phyloP scores from a whole-genome alignment of 2,888 invertebrate genomes.

The Polydrusus tereticollis region DNA sequence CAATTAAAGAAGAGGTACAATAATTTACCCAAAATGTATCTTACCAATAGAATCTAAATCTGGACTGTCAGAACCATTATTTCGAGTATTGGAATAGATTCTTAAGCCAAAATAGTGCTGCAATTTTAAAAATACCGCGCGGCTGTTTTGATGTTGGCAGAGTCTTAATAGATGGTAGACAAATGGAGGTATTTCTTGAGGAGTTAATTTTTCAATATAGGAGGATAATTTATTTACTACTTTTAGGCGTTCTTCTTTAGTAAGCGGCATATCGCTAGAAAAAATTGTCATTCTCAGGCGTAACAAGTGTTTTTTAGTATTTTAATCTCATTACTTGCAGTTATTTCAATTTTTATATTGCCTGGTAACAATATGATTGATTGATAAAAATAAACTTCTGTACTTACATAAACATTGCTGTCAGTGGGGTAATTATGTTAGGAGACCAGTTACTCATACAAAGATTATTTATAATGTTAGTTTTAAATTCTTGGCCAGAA shows the following conservation, averaged over 20 bases:
- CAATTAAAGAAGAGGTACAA: not conserved
- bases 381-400: not conserved
- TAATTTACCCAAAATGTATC: not conserved
- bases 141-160: constrained; percentile 66
- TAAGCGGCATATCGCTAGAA: constrained; percentile 72
- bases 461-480: constrained; percentile 72
- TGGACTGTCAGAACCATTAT: constrained; percentile 53
- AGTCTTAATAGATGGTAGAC: constrained; percentile 77
- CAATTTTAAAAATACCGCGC: constrained; percentile 61
- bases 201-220: constrained; percentile 71
- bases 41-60: constrained; percentile 62
- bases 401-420: constrained; percentile 77
- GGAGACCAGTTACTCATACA: constrained; percentile 74
- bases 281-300: too few species aligned
- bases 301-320: too few species aligned
- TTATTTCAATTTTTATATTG: too few species aligned
- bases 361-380: constrained; percentile 2
- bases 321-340: too few species aligned
- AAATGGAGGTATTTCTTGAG: constrained; percentile 76
- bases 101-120: constrained; percentile 63
- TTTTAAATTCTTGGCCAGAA: constrained; percentile 73
- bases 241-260: constrained; percentile 72
- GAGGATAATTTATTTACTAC: constrained; percentile 75
- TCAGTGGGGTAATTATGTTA: constrained; percentile 73
- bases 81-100: constrained; percentile 57